These are phyloP conservation scores for Watsonalla binaria DNA, from an alignment of 2,888 invertebrate genomes.

Conservation along the genomic window DNA sequence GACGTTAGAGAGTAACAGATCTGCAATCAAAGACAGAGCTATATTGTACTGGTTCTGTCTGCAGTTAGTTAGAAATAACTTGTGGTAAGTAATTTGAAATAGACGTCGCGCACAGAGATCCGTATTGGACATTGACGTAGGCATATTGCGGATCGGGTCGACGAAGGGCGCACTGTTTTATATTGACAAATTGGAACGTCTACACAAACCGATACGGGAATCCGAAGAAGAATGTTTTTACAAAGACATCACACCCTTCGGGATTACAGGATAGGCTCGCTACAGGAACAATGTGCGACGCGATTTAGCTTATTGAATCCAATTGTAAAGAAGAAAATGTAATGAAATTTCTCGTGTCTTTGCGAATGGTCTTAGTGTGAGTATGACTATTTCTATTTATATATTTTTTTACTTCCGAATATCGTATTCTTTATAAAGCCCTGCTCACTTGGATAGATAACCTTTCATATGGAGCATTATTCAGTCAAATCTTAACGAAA, in stretches of 20 bases:
- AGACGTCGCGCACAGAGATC: conserved; percentile 29
- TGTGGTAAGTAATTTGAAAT: not conserved
- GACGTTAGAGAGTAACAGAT: too few relatives aligned
- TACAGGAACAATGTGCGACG: conserved; percentile 12
- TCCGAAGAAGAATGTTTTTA: conserved; percentile 7
- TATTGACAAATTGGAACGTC: conserved; percentile 28
- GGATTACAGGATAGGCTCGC: conserved; percentile 11
- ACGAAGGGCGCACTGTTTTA: conserved; percentile 15
- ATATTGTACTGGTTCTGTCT: too few relatives aligned
- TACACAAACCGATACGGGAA: conserved; percentile 12
- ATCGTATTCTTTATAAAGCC: too few relatives aligned
- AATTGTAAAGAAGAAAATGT: conserved; percentile 12
- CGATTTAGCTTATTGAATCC: conserved; percentile 17
- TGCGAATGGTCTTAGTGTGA: not conserved
- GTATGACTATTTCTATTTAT: not conserved
- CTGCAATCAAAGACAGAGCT: too few relatives aligned
- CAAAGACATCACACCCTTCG: conserved; percentile 13
- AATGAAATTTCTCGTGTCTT: conserved; percentile 3
- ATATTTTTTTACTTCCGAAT: not conserved
- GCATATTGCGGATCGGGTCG: conserved; percentile 13
- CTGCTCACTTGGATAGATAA: too few relatives aligned
- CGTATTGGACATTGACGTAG: conserved; percentile 19
- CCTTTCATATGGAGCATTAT: too few relatives aligned
- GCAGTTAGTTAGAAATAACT: too few relatives aligned
- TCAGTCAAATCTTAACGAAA: too few relatives aligned